Evolutionary conservation across 2,888 invertebrate species (phyloP).

Genomic region (Agrochola litura): DNA sequence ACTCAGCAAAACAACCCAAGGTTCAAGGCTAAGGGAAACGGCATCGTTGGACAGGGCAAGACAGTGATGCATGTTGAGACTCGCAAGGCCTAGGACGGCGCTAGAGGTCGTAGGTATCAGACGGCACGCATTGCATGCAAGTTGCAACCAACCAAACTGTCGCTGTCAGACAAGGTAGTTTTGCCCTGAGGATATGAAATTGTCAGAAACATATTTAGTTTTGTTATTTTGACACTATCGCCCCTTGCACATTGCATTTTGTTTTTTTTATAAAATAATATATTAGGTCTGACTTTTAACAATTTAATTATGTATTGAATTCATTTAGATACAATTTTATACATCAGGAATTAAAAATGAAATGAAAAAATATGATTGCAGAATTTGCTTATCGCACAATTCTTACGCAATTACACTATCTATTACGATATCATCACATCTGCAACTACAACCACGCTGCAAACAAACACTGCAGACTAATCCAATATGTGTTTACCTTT

Average conservation of each 20-base stretch:
- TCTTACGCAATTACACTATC: slow-evolving; percentile 9
- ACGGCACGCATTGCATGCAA: slow-evolving; percentile 25
- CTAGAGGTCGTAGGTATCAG: slow-evolving; percentile 1
- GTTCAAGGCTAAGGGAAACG: background rate
- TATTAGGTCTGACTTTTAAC: background rate
- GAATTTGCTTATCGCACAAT: background rate
- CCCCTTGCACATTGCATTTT: background rate
- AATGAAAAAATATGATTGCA: background rate
- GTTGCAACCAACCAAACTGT: background rate
- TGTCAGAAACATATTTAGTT: background rate
- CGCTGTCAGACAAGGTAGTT: background rate
- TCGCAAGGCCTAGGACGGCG: slow-evolving; percentile 24
- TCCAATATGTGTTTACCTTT: slow-evolving; percentile 23
- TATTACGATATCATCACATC: slow-evolving; percentile 20
- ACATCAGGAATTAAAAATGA: background rate
- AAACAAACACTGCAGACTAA: slow-evolving; percentile 45
- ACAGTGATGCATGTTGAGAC: slow-evolving; percentile 26
- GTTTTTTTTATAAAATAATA: background rate
- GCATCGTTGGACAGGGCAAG: slow-evolving; percentile 20
- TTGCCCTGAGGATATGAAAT: background rate
- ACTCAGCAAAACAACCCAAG: slow-evolving; percentile 2
- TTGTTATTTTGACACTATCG: background rate
- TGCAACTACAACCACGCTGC: background rate
- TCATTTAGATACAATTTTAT: background rate
- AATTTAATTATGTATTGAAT: background rate